Percentiles rank a stretch among this genome's conserved stretches.
Evolutionary conservation across 2,797 vertebrate genomes (phyloP).

Genomic region (Selene dorsalis): DNA sequence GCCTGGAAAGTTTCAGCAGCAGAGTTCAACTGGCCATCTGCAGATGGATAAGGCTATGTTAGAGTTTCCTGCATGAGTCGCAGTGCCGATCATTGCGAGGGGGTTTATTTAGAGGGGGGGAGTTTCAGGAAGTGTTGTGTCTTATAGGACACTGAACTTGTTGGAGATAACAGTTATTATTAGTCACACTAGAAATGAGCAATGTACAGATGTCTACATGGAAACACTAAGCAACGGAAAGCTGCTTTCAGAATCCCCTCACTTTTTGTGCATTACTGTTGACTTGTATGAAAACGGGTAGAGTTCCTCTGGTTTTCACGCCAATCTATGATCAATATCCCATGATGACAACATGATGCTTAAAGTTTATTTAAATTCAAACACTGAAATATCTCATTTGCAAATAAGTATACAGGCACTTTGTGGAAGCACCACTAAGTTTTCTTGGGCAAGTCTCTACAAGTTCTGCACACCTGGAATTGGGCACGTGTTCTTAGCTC

Average conservation of each 20-base stretch:
- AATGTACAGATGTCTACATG: conserved; percentile 7
- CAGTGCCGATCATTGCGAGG: conserved; percentile 9
- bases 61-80: conserved; percentile 51
- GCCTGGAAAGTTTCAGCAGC: conserved; percentile 29
- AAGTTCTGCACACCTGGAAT: neutral
- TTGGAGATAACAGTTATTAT: conserved; percentile 40
- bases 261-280: neutral
- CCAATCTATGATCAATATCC: neutral
- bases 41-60: conserved; percentile 42
- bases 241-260: neutral
- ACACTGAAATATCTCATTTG: neutral
- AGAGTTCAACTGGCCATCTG: conserved; percentile 29
- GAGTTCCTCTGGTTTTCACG: neutral
- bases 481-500: neutral
- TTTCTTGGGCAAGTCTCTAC: neutral
- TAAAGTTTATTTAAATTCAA: neutral
- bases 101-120: conserved; percentile 13
- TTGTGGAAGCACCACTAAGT: neutral
- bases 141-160: conserved; percentile 41
- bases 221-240: neutral
- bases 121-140: conserved; percentile 52
- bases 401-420: neutral
- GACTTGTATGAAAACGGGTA: no score
- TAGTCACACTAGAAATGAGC: conserved; percentile 25
- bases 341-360: neutral